phyloP scores from a whole-genome alignment of 2,797 vertebrate genomes.

The Margarornis squamiger region DNA sequence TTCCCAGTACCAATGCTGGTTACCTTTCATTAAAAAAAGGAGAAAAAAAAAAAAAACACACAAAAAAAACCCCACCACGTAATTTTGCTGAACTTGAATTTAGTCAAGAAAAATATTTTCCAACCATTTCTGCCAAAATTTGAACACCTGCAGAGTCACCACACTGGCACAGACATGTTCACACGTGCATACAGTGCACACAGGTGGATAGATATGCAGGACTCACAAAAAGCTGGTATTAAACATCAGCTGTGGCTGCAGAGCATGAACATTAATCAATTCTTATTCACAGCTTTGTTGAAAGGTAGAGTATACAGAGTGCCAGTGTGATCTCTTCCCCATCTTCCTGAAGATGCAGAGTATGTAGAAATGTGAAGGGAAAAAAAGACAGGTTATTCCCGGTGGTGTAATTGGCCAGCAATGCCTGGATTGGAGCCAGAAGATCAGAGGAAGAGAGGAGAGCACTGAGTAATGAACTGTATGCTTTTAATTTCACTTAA shows the following conservation, averaged over 20 bases:
- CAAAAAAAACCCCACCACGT: background rate
- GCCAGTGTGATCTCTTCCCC: background rate
- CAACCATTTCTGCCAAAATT: background rate
- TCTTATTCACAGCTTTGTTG: background rate
- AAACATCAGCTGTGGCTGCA: background rate
- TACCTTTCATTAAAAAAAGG: background rate
- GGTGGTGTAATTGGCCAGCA: slow-evolving; percentile 48
- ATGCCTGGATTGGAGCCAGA: slow-evolving; percentile 44
- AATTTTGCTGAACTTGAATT: background rate
- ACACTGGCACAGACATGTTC: background rate
- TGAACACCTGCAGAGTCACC: background rate
- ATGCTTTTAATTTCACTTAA: slow-evolving; percentile 75
- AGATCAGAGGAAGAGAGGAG: slow-evolving; percentile 42
- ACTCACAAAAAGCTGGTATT: background rate
- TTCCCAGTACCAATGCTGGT: background rate
- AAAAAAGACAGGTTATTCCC: slow-evolving; percentile 35
- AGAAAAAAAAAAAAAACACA: no score
- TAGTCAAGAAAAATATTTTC: background rate
- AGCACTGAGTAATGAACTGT: slow-evolving; percentile 58
- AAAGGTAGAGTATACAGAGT: background rate
- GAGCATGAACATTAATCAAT: background rate
- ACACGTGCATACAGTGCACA: background rate
- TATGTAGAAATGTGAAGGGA: slow-evolving; percentile 20
- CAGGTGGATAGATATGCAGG: background rate
- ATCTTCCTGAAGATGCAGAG: slow-evolving; percentile 40